phyloP scores from a whole-genome alignment of 2,113 vertebrate species.

The Cyphomyrus discorhynchus region DNA sequence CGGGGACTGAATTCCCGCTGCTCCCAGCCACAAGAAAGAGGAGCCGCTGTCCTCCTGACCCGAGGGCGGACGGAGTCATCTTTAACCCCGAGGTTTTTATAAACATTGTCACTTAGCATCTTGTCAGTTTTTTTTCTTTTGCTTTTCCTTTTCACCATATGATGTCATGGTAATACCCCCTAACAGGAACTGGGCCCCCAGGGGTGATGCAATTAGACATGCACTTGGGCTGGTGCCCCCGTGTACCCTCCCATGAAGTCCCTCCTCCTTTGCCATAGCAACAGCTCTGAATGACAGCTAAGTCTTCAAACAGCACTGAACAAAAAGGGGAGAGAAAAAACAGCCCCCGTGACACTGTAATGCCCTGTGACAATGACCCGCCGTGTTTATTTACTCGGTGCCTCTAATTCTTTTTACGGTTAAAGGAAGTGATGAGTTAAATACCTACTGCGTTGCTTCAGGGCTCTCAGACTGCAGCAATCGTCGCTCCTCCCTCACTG shows the following conservation, averaged over 20 bases:
- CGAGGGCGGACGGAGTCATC: not conserved
- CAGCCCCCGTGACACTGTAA: not conserved
- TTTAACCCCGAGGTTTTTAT: slow-evolving; percentile 12
- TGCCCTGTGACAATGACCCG: not conserved
- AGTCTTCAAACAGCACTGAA: not conserved
- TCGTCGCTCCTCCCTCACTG: not conserved
- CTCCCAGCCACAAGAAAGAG: not conserved
- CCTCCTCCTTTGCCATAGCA: not conserved
- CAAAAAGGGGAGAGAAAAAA: not conserved
- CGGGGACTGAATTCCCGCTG: not conserved
- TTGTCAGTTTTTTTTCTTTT: not conserved
- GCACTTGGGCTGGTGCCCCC: not conserved
- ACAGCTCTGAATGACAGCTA: not conserved
- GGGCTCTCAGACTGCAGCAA: not conserved
- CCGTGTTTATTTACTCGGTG: not conserved
- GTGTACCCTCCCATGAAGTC: not conserved
- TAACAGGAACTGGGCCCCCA: slow-evolving; percentile 16
- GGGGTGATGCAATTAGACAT: slow-evolving; percentile 21
- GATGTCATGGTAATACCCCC: slow-evolving; percentile 11
- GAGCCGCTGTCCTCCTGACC: not conserved
- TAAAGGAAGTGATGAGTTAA: not conserved
- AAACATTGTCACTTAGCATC: slow-evolving; percentile 16
- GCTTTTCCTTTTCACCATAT: not conserved
- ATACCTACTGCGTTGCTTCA: slow-evolving; percentile 18
- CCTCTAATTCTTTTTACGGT: not conserved